Evolutionary conservation across 64 coral and sea anemone species (phyloP).

Genomic region (Astreopora myriophthalma): DNA sequence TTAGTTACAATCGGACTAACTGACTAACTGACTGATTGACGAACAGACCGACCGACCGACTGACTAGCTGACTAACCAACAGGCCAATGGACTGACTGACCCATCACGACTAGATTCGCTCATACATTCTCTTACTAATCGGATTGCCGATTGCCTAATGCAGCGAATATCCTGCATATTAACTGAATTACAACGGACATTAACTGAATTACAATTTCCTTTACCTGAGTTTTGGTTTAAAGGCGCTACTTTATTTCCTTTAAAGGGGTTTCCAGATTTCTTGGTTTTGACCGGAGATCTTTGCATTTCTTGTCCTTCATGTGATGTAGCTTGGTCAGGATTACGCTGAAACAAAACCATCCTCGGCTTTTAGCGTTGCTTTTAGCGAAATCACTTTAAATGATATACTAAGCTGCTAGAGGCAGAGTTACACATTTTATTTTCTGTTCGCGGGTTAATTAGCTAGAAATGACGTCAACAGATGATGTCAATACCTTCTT

Average conservation of each 20-base stretch:
- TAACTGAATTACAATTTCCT: not conserved
- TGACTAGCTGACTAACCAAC: not conserved
- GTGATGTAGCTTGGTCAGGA: not conserved
- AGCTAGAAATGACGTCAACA: too few species aligned
- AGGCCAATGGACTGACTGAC: too few species aligned
- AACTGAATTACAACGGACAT: too few species aligned
- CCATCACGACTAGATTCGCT: too few species aligned
- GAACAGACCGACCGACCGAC: not conserved
- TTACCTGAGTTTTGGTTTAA: not conserved
- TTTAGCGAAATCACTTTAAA: too few species aligned
- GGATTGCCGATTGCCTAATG: too few species aligned
- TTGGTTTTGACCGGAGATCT: not conserved
- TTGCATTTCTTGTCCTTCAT: not conserved
- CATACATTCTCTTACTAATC: too few species aligned
- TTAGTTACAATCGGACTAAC: not conserved
- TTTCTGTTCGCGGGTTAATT: too few species aligned
- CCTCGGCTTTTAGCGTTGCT: not conserved
- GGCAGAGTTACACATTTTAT: too few species aligned
- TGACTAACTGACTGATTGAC: not conserved
- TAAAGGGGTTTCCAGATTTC: not conserved
- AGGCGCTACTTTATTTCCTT: not conserved
- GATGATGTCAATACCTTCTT: too few species aligned
- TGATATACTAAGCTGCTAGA: too few species aligned
- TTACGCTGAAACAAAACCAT: not conserved
- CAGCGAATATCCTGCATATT: too few species aligned